Evolutionary conservation across 2,797 vertebrate species (phyloP).

Genomic region (Betta splendens): DNA sequence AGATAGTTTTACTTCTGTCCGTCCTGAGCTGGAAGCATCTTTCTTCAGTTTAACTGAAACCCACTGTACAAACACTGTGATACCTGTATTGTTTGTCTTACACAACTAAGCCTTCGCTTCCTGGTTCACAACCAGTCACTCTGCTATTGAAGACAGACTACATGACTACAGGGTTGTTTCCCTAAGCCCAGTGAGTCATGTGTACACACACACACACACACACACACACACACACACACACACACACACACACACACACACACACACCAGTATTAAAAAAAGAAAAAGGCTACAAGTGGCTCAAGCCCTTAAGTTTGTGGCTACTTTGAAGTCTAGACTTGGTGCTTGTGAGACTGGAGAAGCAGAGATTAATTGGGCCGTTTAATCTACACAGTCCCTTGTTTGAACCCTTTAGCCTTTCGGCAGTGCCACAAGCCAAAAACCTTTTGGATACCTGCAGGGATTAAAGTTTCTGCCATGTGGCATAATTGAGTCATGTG

Average conservation of each 20-base stretch:
- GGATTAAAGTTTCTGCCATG: constrained; percentile 54
- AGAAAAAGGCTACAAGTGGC: constrained; percentile 43
- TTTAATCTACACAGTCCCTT: constrained; percentile 59
- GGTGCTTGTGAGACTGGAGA: constrained; percentile 39
- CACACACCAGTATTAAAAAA: constrained; percentile 6
- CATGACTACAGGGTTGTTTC: constrained; percentile 44
- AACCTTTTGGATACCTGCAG: constrained; percentile 47
- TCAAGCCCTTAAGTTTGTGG: constrained; percentile 56
- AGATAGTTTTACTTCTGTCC: background rate
- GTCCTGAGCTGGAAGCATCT: background rate
- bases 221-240: constrained; percentile 7
- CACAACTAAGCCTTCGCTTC: constrained; percentile 25
- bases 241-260: constrained; percentile 1
- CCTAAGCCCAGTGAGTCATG: constrained; percentile 33
- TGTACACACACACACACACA: background rate
- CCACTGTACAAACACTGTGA: background rate
- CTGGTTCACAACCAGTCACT: constrained; percentile 27
- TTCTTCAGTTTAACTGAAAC: background rate
- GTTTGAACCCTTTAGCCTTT: constrained; percentile 55
- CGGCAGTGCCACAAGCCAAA: constrained; percentile 52
- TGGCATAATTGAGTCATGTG: constrained; percentile 39
- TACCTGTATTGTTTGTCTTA: background rate
- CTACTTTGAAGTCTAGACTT: constrained; percentile 64
- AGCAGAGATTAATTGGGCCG: constrained; percentile 57
- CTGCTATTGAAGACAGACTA: constrained; percentile 23